Conservation (phyloP, 1,140 invertebrate species). For the Protaetia brevitarsis region DNA sequence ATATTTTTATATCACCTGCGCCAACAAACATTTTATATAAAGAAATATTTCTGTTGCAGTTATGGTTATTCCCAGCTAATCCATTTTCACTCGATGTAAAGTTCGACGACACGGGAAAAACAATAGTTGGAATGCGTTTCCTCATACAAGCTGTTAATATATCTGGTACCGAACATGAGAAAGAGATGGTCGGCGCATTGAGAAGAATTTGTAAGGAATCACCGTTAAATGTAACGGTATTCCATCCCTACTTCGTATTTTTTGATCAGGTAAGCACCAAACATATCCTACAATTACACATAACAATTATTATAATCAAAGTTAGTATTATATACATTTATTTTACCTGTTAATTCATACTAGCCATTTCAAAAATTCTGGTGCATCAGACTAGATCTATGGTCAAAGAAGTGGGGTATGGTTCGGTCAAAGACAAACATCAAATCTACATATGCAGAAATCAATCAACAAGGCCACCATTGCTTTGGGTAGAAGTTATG, state of each 20-base stretch:
- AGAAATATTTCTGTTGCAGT: constrained; percentile 50
- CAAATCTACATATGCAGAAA: too few species aligned
- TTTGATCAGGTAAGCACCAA: constrained; percentile 73
- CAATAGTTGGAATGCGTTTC: constrained; percentile 80
- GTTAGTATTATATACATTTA: too few species aligned
- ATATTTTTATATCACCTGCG: constrained; percentile 9
- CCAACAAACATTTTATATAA: too few species aligned
- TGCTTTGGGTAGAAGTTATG: too few species aligned
- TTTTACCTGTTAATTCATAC: too few species aligned
- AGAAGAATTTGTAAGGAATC: constrained; percentile 75
- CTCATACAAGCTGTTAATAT: constrained; percentile 88
- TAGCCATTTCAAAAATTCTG: too few species aligned
- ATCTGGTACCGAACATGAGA: constrained; percentile 84
- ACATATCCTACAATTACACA: neutral
- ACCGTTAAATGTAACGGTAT: constrained; percentile 81
- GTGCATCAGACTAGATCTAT: too few species aligned
- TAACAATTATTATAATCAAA: too few species aligned
- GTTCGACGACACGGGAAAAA: constrained; percentile 70
- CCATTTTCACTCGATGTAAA: constrained; percentile 80
- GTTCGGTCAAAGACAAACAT: too few species aligned
- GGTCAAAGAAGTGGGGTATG: too few species aligned
- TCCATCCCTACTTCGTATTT: constrained; percentile 93
- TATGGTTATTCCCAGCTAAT: constrained; percentile 70
- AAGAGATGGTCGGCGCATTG: constrained; percentile 83
- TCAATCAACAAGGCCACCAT: too few species aligned